These are phyloP conservation scores for Himantopus leucocephalus DNA, from an alignment of 2,113 vertebrate species.

Conservation along the genomic window DNA sequence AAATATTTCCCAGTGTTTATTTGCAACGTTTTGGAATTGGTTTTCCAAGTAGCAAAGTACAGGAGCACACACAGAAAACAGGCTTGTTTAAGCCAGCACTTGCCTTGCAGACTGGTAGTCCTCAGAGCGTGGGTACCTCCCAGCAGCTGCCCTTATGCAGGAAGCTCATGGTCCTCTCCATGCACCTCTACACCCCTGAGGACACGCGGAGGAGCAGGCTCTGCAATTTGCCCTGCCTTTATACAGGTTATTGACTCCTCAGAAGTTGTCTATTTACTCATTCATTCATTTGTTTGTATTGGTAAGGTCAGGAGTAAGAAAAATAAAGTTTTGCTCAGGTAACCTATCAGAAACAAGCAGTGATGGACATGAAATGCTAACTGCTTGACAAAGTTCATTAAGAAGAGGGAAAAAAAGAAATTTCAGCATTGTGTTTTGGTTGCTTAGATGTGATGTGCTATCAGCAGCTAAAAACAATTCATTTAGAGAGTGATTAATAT, in stretches of 20 bases:
- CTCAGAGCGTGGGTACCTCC: too few relatives aligned
- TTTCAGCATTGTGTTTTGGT: neutral
- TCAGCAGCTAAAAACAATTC: neutral
- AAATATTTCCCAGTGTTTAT: too few relatives aligned
- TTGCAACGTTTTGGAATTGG: too few relatives aligned
- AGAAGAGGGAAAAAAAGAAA: neutral
- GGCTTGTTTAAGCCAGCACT: too few relatives aligned
- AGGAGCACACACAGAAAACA: too few relatives aligned
- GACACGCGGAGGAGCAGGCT: neutral
- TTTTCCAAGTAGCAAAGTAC: too few relatives aligned
- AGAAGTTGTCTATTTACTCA: neutral
- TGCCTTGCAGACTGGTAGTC: too few relatives aligned
- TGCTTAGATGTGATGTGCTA: neutral
- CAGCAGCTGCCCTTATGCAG: too few relatives aligned
- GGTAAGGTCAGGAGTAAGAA: neutral
- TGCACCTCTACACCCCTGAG: neutral
- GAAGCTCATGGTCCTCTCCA: too few relatives aligned
- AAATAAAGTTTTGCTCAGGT: neutral
- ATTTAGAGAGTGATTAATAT: neutral
- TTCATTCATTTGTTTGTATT: neutral
- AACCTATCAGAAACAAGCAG: neutral
- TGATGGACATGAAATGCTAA: neutral
- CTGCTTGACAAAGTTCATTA: neutral
- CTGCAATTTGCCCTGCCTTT: neutral
- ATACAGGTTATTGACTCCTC: neutral